Evolutionary conservation across 2,888 invertebrate species (phyloP).

Genomic region (Nomada flava): DNA sequence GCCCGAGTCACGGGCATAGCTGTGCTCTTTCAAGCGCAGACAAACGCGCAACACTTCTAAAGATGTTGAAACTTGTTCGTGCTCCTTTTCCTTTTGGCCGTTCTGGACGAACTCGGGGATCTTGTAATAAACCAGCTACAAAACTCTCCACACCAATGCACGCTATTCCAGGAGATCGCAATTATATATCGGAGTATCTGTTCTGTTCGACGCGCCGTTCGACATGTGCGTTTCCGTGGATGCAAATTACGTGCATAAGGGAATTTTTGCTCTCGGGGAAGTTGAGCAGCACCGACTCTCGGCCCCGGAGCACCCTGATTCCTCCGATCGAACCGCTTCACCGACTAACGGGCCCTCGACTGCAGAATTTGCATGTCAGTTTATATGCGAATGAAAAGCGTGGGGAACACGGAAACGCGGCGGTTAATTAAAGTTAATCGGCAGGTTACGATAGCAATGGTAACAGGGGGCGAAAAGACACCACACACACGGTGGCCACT

Average conservation of each 20-base stretch:
- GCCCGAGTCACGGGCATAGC: background rate
- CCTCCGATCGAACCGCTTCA: background rate
- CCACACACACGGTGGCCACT: background rate
- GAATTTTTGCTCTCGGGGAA: conserved; percentile 11
- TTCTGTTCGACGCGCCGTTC: background rate
- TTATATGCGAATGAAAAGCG: conserved; percentile 1
- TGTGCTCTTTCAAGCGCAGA: background rate
- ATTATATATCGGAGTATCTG: too few species aligned
- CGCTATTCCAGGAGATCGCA: background rate
- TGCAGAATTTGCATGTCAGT: background rate
- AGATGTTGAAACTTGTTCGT: background rate
- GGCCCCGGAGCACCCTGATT: background rate
- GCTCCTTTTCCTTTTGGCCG: background rate
- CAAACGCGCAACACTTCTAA: background rate
- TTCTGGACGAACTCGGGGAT: background rate
- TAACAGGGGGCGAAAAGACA: conserved; percentile 1
- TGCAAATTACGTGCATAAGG: conserved; percentile 21
- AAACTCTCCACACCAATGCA: background rate
- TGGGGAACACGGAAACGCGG: background rate
- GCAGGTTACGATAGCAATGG: background rate
- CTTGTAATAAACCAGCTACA: background rate
- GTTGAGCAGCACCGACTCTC: background rate
- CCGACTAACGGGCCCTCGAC: background rate
- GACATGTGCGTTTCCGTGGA: background rate
- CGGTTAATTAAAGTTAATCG: conserved; percentile 25